Evolutionary conservation across 2,797 vertebrate genomes (phyloP).

Genomic region (Heliangelus exortis): DNA sequence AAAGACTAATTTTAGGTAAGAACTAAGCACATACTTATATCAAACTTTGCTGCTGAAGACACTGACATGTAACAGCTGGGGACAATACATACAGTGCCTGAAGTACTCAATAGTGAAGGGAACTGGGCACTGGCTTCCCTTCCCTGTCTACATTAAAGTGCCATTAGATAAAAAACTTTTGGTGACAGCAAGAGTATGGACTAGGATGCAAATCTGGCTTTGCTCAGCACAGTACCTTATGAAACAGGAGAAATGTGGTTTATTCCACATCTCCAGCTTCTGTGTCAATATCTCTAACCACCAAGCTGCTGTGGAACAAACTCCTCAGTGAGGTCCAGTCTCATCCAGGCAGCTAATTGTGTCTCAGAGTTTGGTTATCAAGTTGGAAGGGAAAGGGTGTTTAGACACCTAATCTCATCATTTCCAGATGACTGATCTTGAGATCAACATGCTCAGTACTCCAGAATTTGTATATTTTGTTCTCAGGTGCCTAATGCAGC

Average conservation of each 20-base stretch:
- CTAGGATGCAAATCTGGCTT: neutral
- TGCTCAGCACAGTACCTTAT: neutral
- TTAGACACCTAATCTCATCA: neutral
- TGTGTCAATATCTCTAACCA: neutral
- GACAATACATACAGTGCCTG: neutral
- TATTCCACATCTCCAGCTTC: neutral
- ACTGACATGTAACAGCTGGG: neutral
- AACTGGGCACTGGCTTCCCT: neutral
- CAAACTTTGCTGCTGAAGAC: neutral
- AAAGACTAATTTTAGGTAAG: neutral
- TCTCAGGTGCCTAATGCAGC: neutral
- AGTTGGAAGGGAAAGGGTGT: neutral
- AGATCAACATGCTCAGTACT: neutral
- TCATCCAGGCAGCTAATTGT: neutral
- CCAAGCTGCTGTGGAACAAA: neutral
- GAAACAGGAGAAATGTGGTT: neutral
- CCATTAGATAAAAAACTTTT: neutral
- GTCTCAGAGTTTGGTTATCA: neutral
- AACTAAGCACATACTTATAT: neutral
- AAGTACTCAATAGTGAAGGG: neutral
- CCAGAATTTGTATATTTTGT: neutral
- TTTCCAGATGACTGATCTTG: neutral
- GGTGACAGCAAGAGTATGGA: neutral
- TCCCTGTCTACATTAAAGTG: neutral
- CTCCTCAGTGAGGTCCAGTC: neutral